Percentiles rank a stretch among this genome's conserved stretches.
Conservation (phyloP, 2,888 invertebrate species). For the Stenolophus ochropezus region DNA sequence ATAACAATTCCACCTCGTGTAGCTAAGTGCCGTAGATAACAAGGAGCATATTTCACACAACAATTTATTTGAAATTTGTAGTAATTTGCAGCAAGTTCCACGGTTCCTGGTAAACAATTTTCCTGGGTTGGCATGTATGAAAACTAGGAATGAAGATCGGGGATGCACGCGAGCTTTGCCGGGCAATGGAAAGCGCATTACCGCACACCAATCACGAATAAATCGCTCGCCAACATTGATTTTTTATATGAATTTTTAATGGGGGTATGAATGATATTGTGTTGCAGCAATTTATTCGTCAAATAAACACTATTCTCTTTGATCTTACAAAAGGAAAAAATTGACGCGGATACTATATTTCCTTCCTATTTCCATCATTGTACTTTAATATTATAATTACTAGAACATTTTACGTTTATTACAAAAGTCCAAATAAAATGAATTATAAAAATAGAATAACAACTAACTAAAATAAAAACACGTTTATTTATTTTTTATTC, state of each 20-base stretch:
- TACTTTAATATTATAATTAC: no score
- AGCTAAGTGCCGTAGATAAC: not conserved
- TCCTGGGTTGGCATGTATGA: conserved; percentile 30
- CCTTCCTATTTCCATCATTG: no score
- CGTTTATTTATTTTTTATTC: no score
- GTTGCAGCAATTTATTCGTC: not conserved
- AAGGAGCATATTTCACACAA: conserved; percentile 6
- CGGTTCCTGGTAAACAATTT: conserved; percentile 35
- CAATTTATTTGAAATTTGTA: conserved; percentile 17
- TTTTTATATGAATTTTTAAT: not conserved
- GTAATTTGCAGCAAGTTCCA: conserved; percentile 3
- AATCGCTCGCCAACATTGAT: not conserved
- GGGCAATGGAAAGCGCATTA: not conserved
- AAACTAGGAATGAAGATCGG: not conserved
- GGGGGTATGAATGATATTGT: not conserved
- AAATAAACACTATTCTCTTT: not conserved
- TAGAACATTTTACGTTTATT: no score
- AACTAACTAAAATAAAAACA: no score
- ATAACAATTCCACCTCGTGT: conserved; percentile 47
- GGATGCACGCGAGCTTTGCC: not conserved
- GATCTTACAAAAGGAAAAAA: not conserved
- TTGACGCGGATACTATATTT: not conserved
- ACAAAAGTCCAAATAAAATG: no score
- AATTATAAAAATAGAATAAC: no score
- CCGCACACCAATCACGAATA: not conserved